Evolutionary conservation across 2,888 invertebrate genomes (phyloP).

Genomic region (Apocheima hispidaria): DNA sequence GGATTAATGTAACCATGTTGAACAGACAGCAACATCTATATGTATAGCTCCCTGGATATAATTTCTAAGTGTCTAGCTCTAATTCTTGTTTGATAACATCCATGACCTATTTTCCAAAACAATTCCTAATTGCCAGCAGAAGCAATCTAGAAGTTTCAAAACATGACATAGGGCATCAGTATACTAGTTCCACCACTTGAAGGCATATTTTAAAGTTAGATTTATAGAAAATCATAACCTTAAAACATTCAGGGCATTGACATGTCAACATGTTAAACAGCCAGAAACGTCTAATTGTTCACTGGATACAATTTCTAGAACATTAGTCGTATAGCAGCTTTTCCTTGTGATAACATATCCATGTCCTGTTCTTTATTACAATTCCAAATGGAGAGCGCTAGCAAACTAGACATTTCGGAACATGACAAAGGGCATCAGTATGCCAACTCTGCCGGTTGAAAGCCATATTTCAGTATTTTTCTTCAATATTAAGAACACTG

Average conservation of each 20-base stretch:
- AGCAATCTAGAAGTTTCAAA: too few species aligned
- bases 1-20: too few species aligned
- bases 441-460: background rate
- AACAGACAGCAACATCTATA: too few species aligned
- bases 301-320: background rate
- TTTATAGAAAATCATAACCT: conserved; percentile 61
- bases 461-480: conserved; percentile 3
- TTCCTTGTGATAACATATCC: conserved; percentile 4
- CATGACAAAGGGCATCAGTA: conserved; percentile 14
- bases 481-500: background rate
- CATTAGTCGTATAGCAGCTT: background rate
- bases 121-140: too few species aligned
- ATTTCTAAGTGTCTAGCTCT: too few species aligned
- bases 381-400: conserved; percentile 33
- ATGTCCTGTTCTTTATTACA: conserved; percentile 9
- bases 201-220: too few species aligned
- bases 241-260: conserved; percentile 47
- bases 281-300: background rate
- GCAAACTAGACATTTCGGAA: conserved; percentile 67
- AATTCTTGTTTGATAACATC: too few species aligned
- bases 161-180: too few species aligned
- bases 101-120: too few species aligned
- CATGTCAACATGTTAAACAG: conserved; percentile 22
- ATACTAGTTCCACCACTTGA: too few species aligned
- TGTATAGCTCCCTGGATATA: too few species aligned